Evolutionary conservation across 2,888 invertebrate genomes (phyloP).

Genomic region (Habroteleia sp.): DNA sequence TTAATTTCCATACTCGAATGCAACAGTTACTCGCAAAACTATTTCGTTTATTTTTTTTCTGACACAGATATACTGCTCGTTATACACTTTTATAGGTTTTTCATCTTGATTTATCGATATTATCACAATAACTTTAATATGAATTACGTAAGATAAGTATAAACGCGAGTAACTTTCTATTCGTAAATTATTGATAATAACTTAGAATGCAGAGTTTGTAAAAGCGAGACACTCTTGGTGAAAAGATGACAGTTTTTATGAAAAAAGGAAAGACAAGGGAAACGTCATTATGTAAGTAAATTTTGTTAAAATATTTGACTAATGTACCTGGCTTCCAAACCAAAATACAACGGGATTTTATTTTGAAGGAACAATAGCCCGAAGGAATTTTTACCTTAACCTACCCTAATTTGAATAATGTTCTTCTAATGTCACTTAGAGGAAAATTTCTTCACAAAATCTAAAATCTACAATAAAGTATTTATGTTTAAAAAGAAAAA

Average conservation of each 20-base stretch:
- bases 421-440: too few species aligned
- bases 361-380: too few species aligned
- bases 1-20: neutral
- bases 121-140: constrained; percentile 53
- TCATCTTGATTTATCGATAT: constrained; percentile 22
- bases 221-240: constrained; percentile 24
- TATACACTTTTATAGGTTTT: constrained; percentile 1
- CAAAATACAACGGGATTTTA: too few species aligned
- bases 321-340: too few species aligned
- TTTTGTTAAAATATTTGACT: neutral
- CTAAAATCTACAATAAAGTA: too few species aligned
- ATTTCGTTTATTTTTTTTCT: constrained; percentile 1
- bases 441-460: neutral
- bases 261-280: neutral
- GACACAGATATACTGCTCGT: too few species aligned
- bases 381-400: neutral
- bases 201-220: constrained; percentile 54
- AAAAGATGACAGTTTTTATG: constrained; percentile 15
- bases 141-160: constrained; percentile 46
- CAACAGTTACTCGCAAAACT: neutral
- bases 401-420: constrained; percentile 16
- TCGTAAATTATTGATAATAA: constrained; percentile 58
- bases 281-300: constrained; percentile 1
- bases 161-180: constrained; percentile 52
- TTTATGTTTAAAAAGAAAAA: too few species aligned